phyloP scores from a whole-genome alignment of 37 sponge, comb jelly and placozoan species.

The Hexactinellida sp. region DNA sequence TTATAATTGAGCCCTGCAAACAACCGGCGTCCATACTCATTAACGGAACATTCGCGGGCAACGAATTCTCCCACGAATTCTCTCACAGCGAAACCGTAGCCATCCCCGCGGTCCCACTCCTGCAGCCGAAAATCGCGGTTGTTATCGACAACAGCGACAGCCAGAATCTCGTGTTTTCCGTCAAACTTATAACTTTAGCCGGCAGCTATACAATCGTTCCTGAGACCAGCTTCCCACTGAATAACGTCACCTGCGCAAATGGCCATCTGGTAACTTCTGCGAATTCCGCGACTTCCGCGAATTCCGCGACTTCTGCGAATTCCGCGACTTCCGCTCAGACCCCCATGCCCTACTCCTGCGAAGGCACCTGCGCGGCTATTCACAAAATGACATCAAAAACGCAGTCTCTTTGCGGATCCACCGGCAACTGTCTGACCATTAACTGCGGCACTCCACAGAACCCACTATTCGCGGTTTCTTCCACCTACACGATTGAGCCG shows the following conservation, averaged over 20 bases:
- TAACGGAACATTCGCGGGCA: background rate
- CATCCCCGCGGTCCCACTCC: background rate
- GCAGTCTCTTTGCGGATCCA: background rate
- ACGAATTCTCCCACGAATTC: background rate
- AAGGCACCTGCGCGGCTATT: background rate
- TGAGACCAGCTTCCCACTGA: background rate
- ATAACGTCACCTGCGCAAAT: background rate
- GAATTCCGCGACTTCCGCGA: background rate
- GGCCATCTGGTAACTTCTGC: background rate
- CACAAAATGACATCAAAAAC: background rate
- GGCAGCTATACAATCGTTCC: background rate
- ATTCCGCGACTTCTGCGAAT: background rate
- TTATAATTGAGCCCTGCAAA: background rate
- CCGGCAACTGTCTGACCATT: background rate
- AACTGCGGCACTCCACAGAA: background rate
- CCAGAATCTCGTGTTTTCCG: background rate
- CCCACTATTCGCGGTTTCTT: background rate
- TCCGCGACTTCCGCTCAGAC: background rate
- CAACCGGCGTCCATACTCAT: background rate
- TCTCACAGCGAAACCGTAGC: background rate
- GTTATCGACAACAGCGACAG: background rate
- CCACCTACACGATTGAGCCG: background rate
- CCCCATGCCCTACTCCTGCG: background rate
- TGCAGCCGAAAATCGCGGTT: background rate
- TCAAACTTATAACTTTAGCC: background rate